Base-by-base conservation (phyloP, 1,140 invertebrate genomes). In the Melanaphis sacchari region DNA sequence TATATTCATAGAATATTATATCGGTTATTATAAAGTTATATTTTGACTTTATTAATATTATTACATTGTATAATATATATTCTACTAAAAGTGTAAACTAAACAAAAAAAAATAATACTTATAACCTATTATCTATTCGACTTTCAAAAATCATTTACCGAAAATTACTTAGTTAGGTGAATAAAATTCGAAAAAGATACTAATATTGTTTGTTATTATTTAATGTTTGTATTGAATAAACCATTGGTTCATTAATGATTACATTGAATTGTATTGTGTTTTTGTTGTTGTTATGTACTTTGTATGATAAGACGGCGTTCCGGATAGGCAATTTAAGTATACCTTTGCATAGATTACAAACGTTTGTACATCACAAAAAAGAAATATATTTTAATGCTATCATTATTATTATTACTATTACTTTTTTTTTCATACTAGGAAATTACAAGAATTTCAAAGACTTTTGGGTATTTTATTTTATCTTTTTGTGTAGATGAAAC, bases 221-320 rank as follows among this genome's bases (percentile, higher is more conserved):
- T 36, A 24, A 89, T 87, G 31, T 87, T 36, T 87, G 46, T 89
- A 26, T 89, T 54, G 88, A 89, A 54, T 89, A 89, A 54, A 89
- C 24, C 22, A 40, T 54, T 54, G 88, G 36, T 89, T 9, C 22
- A 40, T 40, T 26, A 40, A 24, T 54, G 66, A 41, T 66, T 2
- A 66, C 31, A 26, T 41, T 41, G 22, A 54, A 89, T 89, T 7
- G 24, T 90, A 90, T 90, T 90, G 31, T 88, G 18, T 85, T 87
- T 38, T 9, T 38, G 38, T 41, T 46, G 15, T 88, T 46, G n/a
- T 43, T 54, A 18, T 52, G 21, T 36, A 26, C 5, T 31, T 52
- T 21, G 2, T 38, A 52, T 2, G 22, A 38, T 41, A 31, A 90
- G 26, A 90, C 88, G 88, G 88, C 52, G 52, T 18, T 40, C 5